Evolutionary conservation across 2,888 invertebrate species (phyloP), one percentile per base, ranked within the genome.

Genomic region (Mayetiola destructor): DNA sequence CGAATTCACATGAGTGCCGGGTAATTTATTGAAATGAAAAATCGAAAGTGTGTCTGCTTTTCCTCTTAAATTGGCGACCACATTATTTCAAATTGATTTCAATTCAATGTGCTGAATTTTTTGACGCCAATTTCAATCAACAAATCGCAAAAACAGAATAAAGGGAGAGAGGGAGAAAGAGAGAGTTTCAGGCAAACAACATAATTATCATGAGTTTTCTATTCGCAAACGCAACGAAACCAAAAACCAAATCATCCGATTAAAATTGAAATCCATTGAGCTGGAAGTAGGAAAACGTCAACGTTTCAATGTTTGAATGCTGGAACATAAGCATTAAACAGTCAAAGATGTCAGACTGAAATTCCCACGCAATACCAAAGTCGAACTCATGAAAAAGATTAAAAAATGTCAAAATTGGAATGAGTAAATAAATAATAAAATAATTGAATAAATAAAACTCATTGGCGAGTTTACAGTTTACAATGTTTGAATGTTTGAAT

Each of bases 361-460:
- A 48, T 48, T 27, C 48, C 48, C 48, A 48, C 48, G 48, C 48
- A 27, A n/a, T n/a, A n/a, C n/a, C n/a, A n/a, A n/a, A n/a, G n/a
- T n/a, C n/a, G n/a, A n/a, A n/a, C n/a, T n/a, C n/a, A n/a, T n/a
- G n/a, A n/a, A n/a, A n/a, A n/a, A n/a, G n/a, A n/a, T n/a, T n/a
- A n/a, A n/a, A n/a, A n/a, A n/a, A n/a, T n/a, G n/a, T n/a, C n/a
- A n/a, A n/a, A n/a, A n/a, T n/a, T n/a, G n/a, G n/a, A n/a, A n/a
- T n/a, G n/a, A n/a, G n/a, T n/a, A n/a, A n/a, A n/a, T n/a, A n/a
- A n/a, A n/a, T n/a, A n/a, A n/a, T n/a, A n/a, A n/a, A n/a, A n/a
- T n/a, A n/a, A n/a, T n/a, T n/a, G n/a, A n/a, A n/a, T n/a, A n/a
- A n/a, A n/a, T n/a, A n/a, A n/a, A n/a, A n/a, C n/a, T n/a, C n/a